Conservation (phyloP, 2,113 vertebrate species). For the Trachemys scripta region DNA sequence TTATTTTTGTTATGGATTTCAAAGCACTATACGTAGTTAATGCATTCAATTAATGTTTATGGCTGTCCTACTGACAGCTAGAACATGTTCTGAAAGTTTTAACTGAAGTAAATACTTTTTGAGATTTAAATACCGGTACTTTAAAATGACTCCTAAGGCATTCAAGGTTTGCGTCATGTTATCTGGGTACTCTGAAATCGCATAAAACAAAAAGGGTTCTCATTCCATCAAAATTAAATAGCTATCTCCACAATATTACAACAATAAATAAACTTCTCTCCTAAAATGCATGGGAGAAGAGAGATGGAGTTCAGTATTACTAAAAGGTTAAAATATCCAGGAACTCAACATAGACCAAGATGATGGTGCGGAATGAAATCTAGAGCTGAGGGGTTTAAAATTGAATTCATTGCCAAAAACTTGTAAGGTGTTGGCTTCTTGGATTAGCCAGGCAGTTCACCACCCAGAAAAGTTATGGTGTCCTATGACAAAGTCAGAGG, state of each 20-base stretch:
- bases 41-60: not conserved
- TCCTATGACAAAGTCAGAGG: not conserved
- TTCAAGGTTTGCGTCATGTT: not conserved
- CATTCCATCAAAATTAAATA: fast-evolving
- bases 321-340: not conserved
- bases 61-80: not conserved
- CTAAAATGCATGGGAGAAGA: not conserved
- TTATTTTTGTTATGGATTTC: not conserved
- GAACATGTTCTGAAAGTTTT: not conserved
- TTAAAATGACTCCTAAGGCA: not conserved
- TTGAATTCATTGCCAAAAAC: not conserved
- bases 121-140: not conserved
- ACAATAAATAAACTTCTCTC: not conserved
- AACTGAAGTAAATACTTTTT: not conserved
- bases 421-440: not conserved
- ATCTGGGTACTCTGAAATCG: not conserved
- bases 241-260: fast-evolving
- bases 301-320: not conserved
- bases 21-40: not conserved
- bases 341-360: not conserved
- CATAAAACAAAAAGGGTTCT: not conserved
- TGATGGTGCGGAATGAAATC: not conserved
- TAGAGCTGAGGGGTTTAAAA: fast-evolving
- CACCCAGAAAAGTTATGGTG: not conserved
- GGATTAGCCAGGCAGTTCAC: not conserved